These are phyloP conservation scores for Stichodactyla helianthus DNA, from an alignment of 64 coral and sea anemone species.

Conservation along the genomic window DNA sequence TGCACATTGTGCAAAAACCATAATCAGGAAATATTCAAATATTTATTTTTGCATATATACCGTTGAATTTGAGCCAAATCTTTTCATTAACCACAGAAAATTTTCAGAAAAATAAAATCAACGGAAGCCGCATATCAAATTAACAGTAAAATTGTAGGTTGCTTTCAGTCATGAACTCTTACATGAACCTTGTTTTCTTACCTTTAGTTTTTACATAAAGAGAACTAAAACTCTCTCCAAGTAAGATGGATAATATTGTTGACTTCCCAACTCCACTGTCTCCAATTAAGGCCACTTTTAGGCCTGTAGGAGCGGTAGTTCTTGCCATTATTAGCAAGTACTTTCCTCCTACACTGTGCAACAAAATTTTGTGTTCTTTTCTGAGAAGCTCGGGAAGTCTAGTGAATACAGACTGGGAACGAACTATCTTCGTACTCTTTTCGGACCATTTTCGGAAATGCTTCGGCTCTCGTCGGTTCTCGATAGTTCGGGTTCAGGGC, in stretches of 20 bases:
- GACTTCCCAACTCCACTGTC: conserved; percentile 25
- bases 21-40: too few species aligned
- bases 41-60: too few species aligned
- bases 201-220: conserved; percentile 15
- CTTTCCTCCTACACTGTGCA: not conserved
- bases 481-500: too few species aligned
- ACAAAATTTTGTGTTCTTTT: not conserved
- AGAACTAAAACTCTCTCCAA: conserved; percentile 1
- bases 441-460: conserved; percentile 1
- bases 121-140: too few species aligned
- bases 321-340: not conserved
- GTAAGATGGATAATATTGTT: not conserved
- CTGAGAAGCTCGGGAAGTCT: not conserved
- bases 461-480: not conserved
- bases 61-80: too few species aligned
- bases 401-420: not conserved
- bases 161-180: too few species aligned
- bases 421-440: not conserved
- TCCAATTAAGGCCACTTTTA: conserved; percentile 17
- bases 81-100: too few species aligned
- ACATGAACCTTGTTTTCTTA: not conserved
- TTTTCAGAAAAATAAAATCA: too few species aligned
- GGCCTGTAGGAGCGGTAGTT: not conserved
- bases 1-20: too few species aligned
- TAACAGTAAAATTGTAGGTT: too few species aligned